Percentiles rank a stretch among this genome's conserved stretches.
Conservation (phyloP, 2,113 vertebrate genomes). For the Pangasianodon gigas region DNA sequence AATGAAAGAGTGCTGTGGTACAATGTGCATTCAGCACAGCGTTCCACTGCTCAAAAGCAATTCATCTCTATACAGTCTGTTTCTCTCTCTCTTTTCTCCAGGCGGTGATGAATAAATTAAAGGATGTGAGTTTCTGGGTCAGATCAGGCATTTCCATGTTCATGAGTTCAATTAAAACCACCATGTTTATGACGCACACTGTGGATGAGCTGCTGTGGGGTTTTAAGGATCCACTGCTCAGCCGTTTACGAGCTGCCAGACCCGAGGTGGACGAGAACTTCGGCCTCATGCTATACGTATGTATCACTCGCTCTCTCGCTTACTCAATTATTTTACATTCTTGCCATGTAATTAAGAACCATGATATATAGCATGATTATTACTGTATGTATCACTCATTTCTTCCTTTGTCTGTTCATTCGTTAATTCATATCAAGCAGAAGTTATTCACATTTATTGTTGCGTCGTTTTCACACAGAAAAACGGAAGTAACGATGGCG, state of each 20-base stretch:
- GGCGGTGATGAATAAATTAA: conserved; percentile 80
- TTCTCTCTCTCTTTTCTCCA: conserved; percentile 58
- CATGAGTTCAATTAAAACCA: conserved; percentile 55
- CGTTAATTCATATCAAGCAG: neutral
- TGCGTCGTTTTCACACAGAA: conserved; percentile 72
- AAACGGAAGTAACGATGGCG: conserved; percentile 85
- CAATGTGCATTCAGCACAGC: neutral
- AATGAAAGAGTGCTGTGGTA: neutral
- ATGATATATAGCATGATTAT: neutral
- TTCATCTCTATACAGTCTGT: neutral
- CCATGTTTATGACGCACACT: conserved; percentile 75
- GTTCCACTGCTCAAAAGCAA: neutral
- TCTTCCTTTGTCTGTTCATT: neutral
- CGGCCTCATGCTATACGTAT: conserved; percentile 87
- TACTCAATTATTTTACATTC: neutral
- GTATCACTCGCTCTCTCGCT: neutral
- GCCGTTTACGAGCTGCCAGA: conserved; percentile 48
- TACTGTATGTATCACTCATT: neutral
- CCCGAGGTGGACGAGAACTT: conserved; percentile 76
- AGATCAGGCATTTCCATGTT: conserved; percentile 21
- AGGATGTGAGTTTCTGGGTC: conserved; percentile 52
- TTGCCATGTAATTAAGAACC: neutral
- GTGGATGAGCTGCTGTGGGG: conserved; percentile 91
- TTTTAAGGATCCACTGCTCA: conserved; percentile 83
- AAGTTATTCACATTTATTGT: neutral